Base-by-base conservation (phyloP, 2,113 vertebrate genomes). In the Electrona antarctica region DNA sequence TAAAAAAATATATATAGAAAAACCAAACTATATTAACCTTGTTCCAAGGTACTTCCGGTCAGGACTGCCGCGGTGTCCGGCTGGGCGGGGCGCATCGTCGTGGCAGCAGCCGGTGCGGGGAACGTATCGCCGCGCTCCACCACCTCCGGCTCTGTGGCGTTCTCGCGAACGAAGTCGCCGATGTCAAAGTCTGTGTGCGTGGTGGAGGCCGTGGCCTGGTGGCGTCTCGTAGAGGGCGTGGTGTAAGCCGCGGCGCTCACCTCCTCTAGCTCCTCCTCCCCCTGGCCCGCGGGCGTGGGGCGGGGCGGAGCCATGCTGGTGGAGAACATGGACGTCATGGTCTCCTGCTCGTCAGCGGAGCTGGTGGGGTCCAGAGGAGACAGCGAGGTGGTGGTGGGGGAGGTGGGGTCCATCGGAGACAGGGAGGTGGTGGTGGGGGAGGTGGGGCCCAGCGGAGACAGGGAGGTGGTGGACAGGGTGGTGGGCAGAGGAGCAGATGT, bases 321-420 rank as follows among this genome's bases (percentile, higher is more conserved):
- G 10, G 93, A 94, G 75, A 94, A 93, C 93, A 94, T 93, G 15
- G 69, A 93, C 45, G 91, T 41, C 33, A 41, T 6, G 33, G 29
- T 2, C 29, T 33, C 29, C 29, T 33, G 29, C 29, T 33, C 29
- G 29, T 33, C 29, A 4, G 2, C 29, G 29, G 29, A 4, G 29
- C 2, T 33, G 29, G 29, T 33, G 29, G 29, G 4, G 29, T 2
- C 4, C 29, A 33, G 29, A 33, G 29, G 29, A 33, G 2, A 2
- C 29, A 61, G 58, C n/a, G n/a, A n/a, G n/a, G n/a, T n/a, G n/a
- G n/a, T n/a, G n/a, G n/a, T n/a, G n/a, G n/a, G n/a, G n/a, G 21
- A 21, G 21, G 1, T 21, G 21, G 21, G n/a, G n/a, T n/a, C n/a
- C n/a, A n/a, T n/a, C 21, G 21, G 21, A 1, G 21, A 2, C 21